phyloP scores from a whole-genome alignment of 1,140 invertebrate genomes.

The Drosophila quadrilineata region DNA sequence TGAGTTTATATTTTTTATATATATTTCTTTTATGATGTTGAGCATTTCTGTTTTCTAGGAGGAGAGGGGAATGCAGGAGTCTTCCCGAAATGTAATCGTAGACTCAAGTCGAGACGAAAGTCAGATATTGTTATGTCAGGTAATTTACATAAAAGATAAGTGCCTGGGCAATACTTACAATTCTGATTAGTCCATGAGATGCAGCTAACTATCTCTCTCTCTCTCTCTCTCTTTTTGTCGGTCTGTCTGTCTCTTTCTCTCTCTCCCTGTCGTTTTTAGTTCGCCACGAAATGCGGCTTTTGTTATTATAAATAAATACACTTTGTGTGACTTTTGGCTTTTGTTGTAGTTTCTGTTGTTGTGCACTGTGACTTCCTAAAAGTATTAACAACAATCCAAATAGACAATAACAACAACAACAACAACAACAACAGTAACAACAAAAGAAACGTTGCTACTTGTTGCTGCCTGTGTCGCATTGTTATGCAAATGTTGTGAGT shows the following conservation, averaged over 20 bases:
- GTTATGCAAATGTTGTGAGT: slow-evolving; percentile 61
- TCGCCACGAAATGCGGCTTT: slow-evolving; percentile 58
- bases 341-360: slow-evolving; percentile 25
- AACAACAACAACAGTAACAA: slow-evolving; percentile 12
- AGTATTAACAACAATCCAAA: slow-evolving; percentile 54
- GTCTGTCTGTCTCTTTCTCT: too few relatives aligned
- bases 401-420: slow-evolving; percentile 15
- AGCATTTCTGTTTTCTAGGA: slow-evolving; percentile 21
- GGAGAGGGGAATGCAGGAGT: too few relatives aligned
- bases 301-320: slow-evolving; percentile 58
- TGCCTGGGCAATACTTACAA: slow-evolving; percentile 61
- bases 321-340: slow-evolving; percentile 42
- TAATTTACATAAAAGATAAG: slow-evolving; percentile 77
- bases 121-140: slow-evolving; percentile 70
- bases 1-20: slow-evolving; percentile 35
- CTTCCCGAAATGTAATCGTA: slow-evolving; percentile 68
- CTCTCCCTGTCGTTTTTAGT: slow-evolving; percentile 66
- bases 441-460: slow-evolving; percentile 44
- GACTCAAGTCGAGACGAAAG: slow-evolving; percentile 22
- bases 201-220: too few relatives aligned
- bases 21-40: slow-evolving; percentile 16
- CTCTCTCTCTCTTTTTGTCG: too few relatives aligned
- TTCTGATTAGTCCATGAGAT: slow-evolving; percentile 46
- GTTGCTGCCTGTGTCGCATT: slow-evolving; percentile 52
- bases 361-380: slow-evolving; percentile 66